phyloP scores from a whole-genome alignment of 2,888 invertebrate species.

The Orthosia incerta region DNA sequence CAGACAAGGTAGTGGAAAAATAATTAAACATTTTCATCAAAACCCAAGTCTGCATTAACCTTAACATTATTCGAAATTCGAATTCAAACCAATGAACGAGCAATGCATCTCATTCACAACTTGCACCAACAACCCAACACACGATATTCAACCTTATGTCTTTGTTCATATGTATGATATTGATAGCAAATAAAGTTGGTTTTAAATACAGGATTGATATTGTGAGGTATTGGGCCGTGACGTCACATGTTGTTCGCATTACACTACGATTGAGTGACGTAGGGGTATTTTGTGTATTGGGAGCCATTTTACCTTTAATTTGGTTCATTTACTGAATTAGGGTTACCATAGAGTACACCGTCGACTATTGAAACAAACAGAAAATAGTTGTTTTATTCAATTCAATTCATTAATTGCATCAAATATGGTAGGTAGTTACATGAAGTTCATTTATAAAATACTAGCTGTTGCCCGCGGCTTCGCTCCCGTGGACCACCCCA shows the following conservation, averaged over 20 bases:
- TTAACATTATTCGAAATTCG: slow-evolving; percentile 71
- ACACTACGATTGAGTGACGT: slow-evolving; percentile 64
- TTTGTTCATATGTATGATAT: not conserved
- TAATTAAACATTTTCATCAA: not conserved
- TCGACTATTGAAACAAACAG: too few relatives aligned
- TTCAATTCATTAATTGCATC: too few relatives aligned
- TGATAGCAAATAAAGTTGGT: slow-evolving; percentile 46
- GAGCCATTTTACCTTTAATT: slow-evolving; percentile 38
- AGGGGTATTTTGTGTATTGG: slow-evolving; percentile 43
- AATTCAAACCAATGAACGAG: slow-evolving; percentile 76
- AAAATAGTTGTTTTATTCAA: too few relatives aligned
- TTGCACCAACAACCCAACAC: not conserved
- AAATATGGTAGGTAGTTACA: too few relatives aligned
- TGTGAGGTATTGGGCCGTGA: slow-evolving; percentile 75
- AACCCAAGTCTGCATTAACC: slow-evolving; percentile 54
- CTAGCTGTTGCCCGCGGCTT: too few relatives aligned
- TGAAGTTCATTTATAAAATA: too few relatives aligned
- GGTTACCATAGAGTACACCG: not conserved
- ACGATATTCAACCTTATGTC: slow-evolving; percentile 50
- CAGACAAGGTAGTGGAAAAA: too few relatives aligned
- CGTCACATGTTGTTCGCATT: slow-evolving; percentile 74
- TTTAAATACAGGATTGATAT: slow-evolving; percentile 72
- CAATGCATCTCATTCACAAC: slow-evolving; percentile 69
- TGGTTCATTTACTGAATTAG: slow-evolving; percentile 5
- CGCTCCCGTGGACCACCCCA: too few relatives aligned